Percentiles rank a stretch among this genome's conserved stretches.
Conservation (phyloP, 2,888 invertebrate species). For the Himalopsyche japonica region DNA sequence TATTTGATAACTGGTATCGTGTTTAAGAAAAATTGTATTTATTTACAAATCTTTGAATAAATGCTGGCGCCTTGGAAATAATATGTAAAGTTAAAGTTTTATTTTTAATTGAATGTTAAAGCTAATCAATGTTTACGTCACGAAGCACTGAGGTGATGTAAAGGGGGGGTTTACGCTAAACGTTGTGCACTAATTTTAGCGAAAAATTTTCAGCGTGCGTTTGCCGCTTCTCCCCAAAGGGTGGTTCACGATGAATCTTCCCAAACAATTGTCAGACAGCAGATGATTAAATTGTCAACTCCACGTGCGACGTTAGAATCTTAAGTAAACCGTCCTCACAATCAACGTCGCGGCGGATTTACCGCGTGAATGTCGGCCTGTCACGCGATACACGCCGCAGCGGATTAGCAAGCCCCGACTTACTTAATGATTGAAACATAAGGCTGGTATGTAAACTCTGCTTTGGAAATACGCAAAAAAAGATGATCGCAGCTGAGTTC, state of each 20-base stretch:
- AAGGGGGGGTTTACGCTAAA: too few species aligned
- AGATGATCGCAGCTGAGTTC: neutral
- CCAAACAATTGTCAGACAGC: neutral
- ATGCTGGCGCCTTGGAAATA: too few species aligned
- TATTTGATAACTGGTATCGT: too few species aligned
- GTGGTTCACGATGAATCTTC: neutral
- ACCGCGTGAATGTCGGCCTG: neutral
- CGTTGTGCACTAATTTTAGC: neutral
- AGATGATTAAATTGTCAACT: neutral
- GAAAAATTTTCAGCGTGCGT: neutral
- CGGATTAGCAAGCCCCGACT: neutral
- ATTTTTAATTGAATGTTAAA: too few species aligned
- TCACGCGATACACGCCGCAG: neutral
- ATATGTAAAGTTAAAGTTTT: too few species aligned
- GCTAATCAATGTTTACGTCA: too few species aligned
- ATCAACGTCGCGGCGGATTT: neutral
- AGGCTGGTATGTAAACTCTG: neutral
- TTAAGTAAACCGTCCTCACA: neutral
- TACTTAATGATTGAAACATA: neutral
- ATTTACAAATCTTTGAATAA: too few species aligned
- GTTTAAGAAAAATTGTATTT: too few species aligned
- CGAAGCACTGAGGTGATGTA: neutral
- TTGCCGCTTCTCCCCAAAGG: neutral
- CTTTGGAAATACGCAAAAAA: neutral
- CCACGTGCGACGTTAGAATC: neutral